Percentiles rank a stretch among this genome's conserved stretches.
phyloP scores from a whole-genome alignment of 2,888 invertebrate genomes.

The Ariolimax columbianus region DNA sequence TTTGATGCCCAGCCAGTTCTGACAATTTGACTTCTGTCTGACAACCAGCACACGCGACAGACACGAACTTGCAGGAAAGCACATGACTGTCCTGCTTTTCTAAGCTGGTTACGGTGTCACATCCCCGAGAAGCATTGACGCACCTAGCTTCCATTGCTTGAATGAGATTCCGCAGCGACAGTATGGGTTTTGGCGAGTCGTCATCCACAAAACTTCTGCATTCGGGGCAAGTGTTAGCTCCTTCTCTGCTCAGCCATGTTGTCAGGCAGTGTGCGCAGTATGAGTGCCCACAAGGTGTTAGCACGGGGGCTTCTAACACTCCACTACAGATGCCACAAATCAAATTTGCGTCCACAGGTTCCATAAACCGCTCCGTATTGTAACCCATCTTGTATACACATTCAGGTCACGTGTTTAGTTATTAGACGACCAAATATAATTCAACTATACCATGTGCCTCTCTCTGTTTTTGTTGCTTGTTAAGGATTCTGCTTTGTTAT shows the following conservation, averaged over 20 bases:
- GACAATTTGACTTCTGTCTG: constrained; percentile 61
- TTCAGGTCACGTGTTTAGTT: background rate
- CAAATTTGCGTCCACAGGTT: constrained; percentile 73
- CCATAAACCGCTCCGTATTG: constrained; percentile 59
- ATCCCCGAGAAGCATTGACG: constrained; percentile 67
- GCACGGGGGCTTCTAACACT: constrained; percentile 73
- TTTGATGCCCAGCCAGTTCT: constrained; percentile 72
- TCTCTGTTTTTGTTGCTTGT: too few species aligned
- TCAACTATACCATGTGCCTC: too few species aligned
- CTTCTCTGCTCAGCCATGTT: constrained; percentile 72
- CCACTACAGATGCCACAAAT: constrained; percentile 75
- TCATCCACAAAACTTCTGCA: constrained; percentile 63
- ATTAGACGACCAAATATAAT: background rate
- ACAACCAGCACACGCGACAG: constrained; percentile 74
- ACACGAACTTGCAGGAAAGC: constrained; percentile 65
- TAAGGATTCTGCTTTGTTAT: too few species aligned
- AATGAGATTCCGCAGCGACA: constrained; percentile 73
- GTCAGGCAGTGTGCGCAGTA: constrained; percentile 73
- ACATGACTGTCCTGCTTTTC: constrained; percentile 66
- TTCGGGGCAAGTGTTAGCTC: constrained; percentile 71
- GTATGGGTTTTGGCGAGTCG: constrained; percentile 67
- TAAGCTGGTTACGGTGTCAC: constrained; percentile 66
- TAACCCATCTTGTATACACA: constrained; percentile 20
- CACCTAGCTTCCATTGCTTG: constrained; percentile 71
- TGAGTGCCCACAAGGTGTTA: constrained; percentile 76